Conservation (phyloP, 1,140 invertebrate genomes). For the Drosophila nebulosa region DNA sequence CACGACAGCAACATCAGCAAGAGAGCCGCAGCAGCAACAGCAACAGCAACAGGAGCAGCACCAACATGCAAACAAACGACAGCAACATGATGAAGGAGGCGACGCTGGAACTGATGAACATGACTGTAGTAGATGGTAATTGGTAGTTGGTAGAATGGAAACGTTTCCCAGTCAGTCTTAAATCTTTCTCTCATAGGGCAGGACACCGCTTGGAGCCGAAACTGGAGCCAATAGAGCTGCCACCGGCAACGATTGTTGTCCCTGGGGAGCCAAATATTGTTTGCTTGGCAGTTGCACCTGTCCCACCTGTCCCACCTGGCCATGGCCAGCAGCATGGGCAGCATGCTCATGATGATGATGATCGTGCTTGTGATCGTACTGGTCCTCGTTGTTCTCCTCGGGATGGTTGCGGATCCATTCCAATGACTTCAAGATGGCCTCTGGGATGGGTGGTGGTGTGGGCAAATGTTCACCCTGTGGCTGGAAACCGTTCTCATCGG, state of each 20-base stretch:
- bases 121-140: constrained; percentile 3
- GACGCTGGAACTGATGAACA: constrained; percentile 22
- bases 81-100: constrained; percentile 33
- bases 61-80: constrained; percentile 1
- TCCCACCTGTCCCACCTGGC: constrained; percentile 25
- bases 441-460: constrained; percentile 81
- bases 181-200: constrained; percentile 64
- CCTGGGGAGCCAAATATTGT: constrained; percentile 35
- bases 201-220: constrained; percentile 5
- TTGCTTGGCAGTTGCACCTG: constrained; percentile 24
- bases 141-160: neutral
- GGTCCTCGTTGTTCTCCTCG: constrained; percentile 55
- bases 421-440: constrained; percentile 77
- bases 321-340: constrained; percentile 18
- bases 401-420: constrained; percentile 82
- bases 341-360: constrained; percentile 9
- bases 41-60: neutral
- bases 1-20: constrained; percentile 20
- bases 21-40: neutral
- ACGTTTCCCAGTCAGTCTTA: constrained; percentile 27
- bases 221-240: constrained; percentile 38
- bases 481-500: constrained; percentile 84
- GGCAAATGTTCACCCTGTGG: constrained; percentile 82
- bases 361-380: constrained; percentile 33
- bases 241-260: constrained; percentile 23